A percentile compares a stretch with the other conserved stretches of the same genome.
Conservation (phyloP, 2,888 invertebrate genomes). For the Apotomis betuletana region DNA sequence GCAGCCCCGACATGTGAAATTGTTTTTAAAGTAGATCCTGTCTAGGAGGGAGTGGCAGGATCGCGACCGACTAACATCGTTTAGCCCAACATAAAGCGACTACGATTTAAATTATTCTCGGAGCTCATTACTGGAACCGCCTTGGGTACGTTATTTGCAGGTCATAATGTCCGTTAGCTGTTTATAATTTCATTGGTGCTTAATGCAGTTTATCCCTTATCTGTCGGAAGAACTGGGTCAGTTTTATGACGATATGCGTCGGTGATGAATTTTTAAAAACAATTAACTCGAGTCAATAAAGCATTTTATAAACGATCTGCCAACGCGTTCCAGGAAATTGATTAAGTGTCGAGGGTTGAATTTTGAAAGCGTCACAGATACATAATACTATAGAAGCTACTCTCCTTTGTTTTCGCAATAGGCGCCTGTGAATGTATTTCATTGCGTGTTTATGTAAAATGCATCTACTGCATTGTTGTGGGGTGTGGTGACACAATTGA, state of each 20-base stretch:
- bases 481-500: too few species aligned
- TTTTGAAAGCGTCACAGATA: slow-evolving; percentile 16
- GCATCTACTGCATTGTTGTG: too few species aligned
- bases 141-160: slow-evolving; percentile 51
- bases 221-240: slow-evolving; percentile 63
- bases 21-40: slow-evolving; percentile 76
- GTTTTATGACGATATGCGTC: slow-evolving; percentile 61
- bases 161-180: slow-evolving; percentile 57
- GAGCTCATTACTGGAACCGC: slow-evolving; percentile 50
- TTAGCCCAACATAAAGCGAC: slow-evolving; percentile 49
- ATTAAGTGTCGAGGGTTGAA: slow-evolving; percentile 41
- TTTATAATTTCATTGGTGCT: slow-evolving; percentile 40
- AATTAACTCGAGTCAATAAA: slow-evolving; percentile 61
- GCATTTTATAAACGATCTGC: slow-evolving; percentile 59
- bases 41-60: slow-evolving; percentile 67
- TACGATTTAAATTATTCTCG: slow-evolving; percentile 48
- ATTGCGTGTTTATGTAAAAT: too few species aligned
- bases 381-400: too few species aligned
- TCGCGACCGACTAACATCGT: slow-evolving; percentile 66
- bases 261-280: slow-evolving; percentile 54
- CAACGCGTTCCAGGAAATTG: slow-evolving; percentile 47
- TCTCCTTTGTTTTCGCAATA: too few species aligned
- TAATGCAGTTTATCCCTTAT: slow-evolving; percentile 48
- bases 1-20: slow-evolving; percentile 70
- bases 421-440: too few species aligned